A percentile compares a stretch with the other conserved stretches of the same genome.
Evolutionary conservation across 37 sponge, comb jelly and placozoan genomes (phyloP).

Genomic region (Halisarca cf. caerulea): DNA sequence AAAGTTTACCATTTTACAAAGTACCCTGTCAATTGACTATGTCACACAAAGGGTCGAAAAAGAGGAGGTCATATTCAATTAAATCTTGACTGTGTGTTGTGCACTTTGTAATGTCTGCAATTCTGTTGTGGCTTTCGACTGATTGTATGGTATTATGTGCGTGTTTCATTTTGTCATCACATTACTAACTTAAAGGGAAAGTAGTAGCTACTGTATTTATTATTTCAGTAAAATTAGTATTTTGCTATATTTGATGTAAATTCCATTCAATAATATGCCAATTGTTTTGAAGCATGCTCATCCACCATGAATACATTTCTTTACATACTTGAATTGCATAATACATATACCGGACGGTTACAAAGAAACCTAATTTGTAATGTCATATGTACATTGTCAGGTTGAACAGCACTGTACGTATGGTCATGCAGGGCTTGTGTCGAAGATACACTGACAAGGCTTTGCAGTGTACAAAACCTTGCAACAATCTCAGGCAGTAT

Average conservation of each 20-base stretch:
- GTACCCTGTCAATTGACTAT: constrained; percentile 36
- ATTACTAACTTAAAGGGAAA: too few relatives aligned
- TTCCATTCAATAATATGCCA: neutral
- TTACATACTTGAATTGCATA: too few relatives aligned
- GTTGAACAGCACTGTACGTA: too few relatives aligned
- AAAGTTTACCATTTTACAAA: constrained; percentile 53
- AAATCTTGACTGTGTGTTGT: neutral
- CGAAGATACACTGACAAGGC: neutral
- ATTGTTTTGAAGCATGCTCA: neutral
- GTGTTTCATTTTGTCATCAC: too few relatives aligned
- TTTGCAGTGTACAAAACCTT: constrained; percentile 51
- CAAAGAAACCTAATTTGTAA: too few relatives aligned
- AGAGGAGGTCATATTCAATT: neutral
- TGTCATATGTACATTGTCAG: too few relatives aligned
- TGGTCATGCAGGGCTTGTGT: neutral
- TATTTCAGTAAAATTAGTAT: too few relatives aligned
- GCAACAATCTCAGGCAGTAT: constrained; percentile 53
- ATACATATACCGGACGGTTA: too few relatives aligned
- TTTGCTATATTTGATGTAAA: too few relatives aligned
- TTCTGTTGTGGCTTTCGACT: neutral
- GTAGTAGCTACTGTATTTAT: too few relatives aligned
- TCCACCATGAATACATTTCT: too few relatives aligned
- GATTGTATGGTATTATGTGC: neutral
- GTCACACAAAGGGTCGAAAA: neutral
- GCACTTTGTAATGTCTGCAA: neutral